These are phyloP conservation scores for Apostichopus californicus DNA, from an alignment of 35 echinoderm and acorn worm species.

Conservation along the genomic window DNA sequence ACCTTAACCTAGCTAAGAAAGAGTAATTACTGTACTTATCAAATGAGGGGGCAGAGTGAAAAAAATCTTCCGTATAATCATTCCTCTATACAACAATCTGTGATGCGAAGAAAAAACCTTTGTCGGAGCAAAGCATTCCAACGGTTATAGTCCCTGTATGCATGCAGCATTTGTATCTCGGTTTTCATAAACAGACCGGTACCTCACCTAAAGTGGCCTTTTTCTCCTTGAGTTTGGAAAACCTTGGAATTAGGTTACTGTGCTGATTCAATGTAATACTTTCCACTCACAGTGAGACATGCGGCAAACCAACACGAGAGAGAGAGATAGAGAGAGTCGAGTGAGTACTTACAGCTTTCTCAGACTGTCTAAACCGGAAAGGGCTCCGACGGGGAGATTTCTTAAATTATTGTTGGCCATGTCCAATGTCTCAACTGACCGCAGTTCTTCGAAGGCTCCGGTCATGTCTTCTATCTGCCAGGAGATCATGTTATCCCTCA, in stretches of 20 bases:
- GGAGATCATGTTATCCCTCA: slow-evolving; percentile 85
- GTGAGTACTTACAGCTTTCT: slow-evolving; percentile 73
- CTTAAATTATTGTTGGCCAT: slow-evolving; percentile 83
- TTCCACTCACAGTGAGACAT: not conserved
- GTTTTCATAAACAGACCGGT: not conserved
- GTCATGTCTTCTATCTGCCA: slow-evolving; percentile 92
- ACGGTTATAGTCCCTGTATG: not conserved
- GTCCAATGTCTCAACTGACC: slow-evolving; percentile 59
- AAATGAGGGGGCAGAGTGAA: no score
- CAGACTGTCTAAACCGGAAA: slow-evolving; percentile 68
- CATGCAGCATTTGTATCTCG: not conserved
- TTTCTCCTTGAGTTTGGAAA: not conserved
- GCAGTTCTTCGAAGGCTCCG: slow-evolving; percentile 84
- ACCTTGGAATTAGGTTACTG: not conserved
- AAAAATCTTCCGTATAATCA: not conserved
- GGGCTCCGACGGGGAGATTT: slow-evolving; percentile 77
- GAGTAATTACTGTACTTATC: no score
- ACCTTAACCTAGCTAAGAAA: no score
- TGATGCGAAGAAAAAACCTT: not conserved
- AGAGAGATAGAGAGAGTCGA: not conserved
- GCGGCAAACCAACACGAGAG: not conserved
- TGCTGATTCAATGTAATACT: not conserved
- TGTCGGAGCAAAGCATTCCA: not conserved
- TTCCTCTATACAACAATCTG: no score
- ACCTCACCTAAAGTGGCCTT: not conserved